A percentile compares a stretch with the other conserved stretches of the same genome.
These are phyloP conservation scores for Ommatoiulus sabulosus DNA, from an alignment of 2,888 invertebrate species.

Conservation along the genomic window DNA sequence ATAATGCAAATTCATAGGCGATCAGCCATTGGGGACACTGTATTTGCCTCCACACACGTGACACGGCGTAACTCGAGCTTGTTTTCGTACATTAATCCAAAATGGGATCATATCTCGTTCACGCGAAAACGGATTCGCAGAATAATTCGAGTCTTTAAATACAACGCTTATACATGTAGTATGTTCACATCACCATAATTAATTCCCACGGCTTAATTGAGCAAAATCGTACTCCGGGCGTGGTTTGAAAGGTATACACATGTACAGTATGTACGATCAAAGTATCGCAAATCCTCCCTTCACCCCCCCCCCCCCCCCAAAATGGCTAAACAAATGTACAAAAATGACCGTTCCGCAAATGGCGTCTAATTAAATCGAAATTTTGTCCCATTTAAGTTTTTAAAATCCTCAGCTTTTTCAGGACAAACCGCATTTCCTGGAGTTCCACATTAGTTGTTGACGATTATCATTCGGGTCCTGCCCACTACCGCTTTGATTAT, in stretches of 20 bases:
- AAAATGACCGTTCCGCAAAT: conserved; percentile 17
- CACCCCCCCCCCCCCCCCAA: no score
- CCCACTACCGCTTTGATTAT: neutral
- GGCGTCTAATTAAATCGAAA: neutral
- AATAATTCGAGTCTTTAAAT: no score
- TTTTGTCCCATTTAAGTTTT: conserved; percentile 36
- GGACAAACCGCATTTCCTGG: neutral
- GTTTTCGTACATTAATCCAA: no score
- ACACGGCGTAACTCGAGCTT: no score
- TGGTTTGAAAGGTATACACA: neutral
- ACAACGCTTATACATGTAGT: no score
- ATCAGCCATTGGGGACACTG: no score
- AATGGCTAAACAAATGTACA: neutral
- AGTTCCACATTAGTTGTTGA: conserved; percentile 2
- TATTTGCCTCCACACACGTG: no score
- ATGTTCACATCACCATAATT: no score
- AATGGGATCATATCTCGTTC: no score
- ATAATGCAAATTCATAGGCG: no score
- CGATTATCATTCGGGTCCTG: neutral
- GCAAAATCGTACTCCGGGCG: neutral
- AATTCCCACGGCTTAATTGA: neutral
- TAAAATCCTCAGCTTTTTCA: neutral
- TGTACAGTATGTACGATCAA: no score
- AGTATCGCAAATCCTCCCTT: neutral
- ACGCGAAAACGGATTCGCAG: no score